Evolutionary conservation across 2,113 vertebrate species (phyloP).

Genomic region (Rostratula benghalensis): DNA sequence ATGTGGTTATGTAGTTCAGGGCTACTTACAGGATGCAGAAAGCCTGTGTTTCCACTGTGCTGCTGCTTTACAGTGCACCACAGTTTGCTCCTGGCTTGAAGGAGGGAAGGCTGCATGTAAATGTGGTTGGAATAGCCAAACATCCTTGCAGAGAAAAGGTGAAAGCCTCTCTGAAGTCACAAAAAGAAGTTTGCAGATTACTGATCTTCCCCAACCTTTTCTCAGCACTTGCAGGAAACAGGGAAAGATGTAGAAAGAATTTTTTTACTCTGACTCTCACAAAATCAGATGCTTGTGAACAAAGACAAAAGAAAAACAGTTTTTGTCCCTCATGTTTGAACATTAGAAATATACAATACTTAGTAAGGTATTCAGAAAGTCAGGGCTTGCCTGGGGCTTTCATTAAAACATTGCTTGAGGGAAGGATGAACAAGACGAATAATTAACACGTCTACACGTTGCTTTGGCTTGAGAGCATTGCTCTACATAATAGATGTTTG

Average conservation of each 20-base stretch:
- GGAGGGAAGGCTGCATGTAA: neutral
- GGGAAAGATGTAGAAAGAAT: neutral
- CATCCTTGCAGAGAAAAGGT: neutral
- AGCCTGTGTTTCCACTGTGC: neutral
- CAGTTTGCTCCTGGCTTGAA: neutral
- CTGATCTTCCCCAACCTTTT: neutral
- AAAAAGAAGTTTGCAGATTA: neutral
- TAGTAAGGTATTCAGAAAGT: neutral
- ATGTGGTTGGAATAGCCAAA: neutral
- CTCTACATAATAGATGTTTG: neutral
- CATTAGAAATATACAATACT: neutral
- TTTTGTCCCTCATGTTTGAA: neutral
- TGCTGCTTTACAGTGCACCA: neutral
- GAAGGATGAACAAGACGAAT: neutral
- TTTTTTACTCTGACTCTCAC: neutral
- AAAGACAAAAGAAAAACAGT: neutral
- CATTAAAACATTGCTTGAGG: constrained; percentile 41
- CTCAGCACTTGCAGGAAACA: neutral
- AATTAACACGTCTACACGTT: neutral
- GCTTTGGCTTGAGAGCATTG: neutral
- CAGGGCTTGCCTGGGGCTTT: constrained; percentile 3
- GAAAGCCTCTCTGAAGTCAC: neutral
- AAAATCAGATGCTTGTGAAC: neutral
- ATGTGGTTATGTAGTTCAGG: neutral
- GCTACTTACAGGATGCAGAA: neutral